Base-by-base conservation (phyloP, 1,140 invertebrate species). In the Formica exsecta region DNA sequence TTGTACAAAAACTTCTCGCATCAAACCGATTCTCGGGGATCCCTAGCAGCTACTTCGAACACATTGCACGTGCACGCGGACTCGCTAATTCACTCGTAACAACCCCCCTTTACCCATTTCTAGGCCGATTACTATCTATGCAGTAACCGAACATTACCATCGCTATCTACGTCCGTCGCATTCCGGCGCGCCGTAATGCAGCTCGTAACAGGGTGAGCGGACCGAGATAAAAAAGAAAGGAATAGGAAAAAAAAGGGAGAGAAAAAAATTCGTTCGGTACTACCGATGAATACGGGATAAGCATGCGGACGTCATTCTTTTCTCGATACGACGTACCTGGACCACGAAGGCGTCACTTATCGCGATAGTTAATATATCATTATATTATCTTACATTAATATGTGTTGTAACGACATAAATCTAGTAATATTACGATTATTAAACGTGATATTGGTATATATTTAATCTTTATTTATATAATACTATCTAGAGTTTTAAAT, bases 351-450 rank as follows among this genome's bases (percentile, higher is more conserved):
- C 48, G 44, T 48, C 64, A 48, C 54, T 25, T 80, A 66, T 36
- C 76, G n/a, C 25, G 59, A n/a, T n/a, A n/a, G n/a, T n/a, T 89
- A 80, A 90, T 87, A 73, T 44, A 87, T 85, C 32, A 85, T 16
- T 68, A 71, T 32, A 2, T 22, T 81, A 70, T 54, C 57, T 90
- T 85, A 89, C 61, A 51, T 74, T 89, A 84, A 66, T 73, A 13
- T 44, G 9, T 11, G 61, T 81, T 86, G 79, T 22, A 84, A 38
- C 16, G 84, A 83, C 66, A 62, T 89, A 88, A 71, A 86, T n/a
- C 61, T 51, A 75, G 51, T 87, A 87, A 87, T 54, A 89, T 22
- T 83, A 65, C 70, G 19, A 73, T 89, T 76, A 62, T 64, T 62
- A 38, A 76, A 80, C 70, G n/a, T 83, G 57, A 73, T 80, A 48